These are phyloP conservation scores for Labeo rohita DNA, from an alignment of 2,113 vertebrate species.

Conservation along the genomic window DNA sequence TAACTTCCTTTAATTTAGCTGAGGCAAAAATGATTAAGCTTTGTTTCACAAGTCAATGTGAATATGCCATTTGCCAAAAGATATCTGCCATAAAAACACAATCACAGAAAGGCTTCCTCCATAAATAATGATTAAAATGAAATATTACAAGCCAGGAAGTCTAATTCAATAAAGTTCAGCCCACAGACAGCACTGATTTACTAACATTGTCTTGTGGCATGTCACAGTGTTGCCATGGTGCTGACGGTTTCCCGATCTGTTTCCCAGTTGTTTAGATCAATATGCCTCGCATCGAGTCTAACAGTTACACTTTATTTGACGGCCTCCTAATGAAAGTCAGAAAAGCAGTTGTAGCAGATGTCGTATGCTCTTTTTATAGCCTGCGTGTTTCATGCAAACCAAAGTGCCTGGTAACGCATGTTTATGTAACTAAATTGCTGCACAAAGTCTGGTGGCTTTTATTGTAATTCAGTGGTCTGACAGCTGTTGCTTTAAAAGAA, in stretches of 20 bases:
- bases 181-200: constrained; percentile 22
- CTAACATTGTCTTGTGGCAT: constrained; percentile 25
- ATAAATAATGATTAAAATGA: constrained; percentile 14
- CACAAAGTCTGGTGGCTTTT: background rate
- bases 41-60: background rate
- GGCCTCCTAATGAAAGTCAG: constrained; percentile 17
- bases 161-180: constrained; percentile 33
- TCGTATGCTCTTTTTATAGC: constrained; percentile 19
- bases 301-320: constrained; percentile 26
- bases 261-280: constrained; percentile 36
- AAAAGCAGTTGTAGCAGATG: constrained; percentile 39
- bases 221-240: constrained; percentile 52
- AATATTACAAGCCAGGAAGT: constrained; percentile 26
- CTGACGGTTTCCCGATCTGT: constrained; percentile 24
- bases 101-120: background rate
- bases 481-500: constrained; percentile 21
- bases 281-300: background rate
- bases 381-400: background rate
- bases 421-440: background rate
- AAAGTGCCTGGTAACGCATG: background rate
- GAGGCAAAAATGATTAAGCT: background rate
- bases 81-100: background rate
- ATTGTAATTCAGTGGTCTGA: background rate
- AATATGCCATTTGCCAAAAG: background rate
- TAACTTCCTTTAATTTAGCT: background rate